Evolutionary conservation across 1,140 invertebrate genomes (phyloP).

Genomic region (Pseudomyrmex concolor): DNA sequence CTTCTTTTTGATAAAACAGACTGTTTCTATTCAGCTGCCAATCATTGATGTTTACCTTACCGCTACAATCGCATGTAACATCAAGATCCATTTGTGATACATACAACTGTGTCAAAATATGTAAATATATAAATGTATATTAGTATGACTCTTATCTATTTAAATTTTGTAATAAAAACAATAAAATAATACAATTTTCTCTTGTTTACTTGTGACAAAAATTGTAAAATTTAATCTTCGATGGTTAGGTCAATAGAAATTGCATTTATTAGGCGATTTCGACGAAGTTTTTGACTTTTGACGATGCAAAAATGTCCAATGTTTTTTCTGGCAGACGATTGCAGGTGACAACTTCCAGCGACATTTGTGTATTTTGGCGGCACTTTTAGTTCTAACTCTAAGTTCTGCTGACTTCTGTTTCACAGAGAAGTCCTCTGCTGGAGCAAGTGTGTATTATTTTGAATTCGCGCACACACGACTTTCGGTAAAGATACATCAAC

Average conservation of each 20-base stretch:
- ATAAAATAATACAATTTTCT: background rate
- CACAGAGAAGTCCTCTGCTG: too few species aligned
- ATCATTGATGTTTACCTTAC: constrained; percentile 78
- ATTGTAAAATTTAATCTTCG: background rate
- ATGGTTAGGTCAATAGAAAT: background rate
- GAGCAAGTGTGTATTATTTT: too few species aligned
- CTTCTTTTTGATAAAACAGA: constrained; percentile 67
- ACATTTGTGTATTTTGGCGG: constrained; percentile 43
- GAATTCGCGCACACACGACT: too few species aligned
- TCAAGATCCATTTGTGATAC: constrained; percentile 67
- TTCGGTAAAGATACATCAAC: too few species aligned
- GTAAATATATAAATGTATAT: background rate
- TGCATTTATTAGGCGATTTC: background rate
- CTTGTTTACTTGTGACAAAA: background rate
- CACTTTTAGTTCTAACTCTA: constrained; percentile 5
- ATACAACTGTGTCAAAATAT: background rate
- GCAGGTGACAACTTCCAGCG: background rate
- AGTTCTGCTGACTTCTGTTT: too few species aligned
- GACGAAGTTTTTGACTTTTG: too few species aligned
- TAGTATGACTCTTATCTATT: too few species aligned
- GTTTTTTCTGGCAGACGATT: background rate
- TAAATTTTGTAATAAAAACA: too few species aligned
- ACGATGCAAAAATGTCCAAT: background rate
- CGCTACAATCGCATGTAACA: constrained; percentile 75
- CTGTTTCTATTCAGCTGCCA: constrained; percentile 73